Conservation (phyloP, 1,140 invertebrate genomes). For the Phenacoccus solenopsis region DNA sequence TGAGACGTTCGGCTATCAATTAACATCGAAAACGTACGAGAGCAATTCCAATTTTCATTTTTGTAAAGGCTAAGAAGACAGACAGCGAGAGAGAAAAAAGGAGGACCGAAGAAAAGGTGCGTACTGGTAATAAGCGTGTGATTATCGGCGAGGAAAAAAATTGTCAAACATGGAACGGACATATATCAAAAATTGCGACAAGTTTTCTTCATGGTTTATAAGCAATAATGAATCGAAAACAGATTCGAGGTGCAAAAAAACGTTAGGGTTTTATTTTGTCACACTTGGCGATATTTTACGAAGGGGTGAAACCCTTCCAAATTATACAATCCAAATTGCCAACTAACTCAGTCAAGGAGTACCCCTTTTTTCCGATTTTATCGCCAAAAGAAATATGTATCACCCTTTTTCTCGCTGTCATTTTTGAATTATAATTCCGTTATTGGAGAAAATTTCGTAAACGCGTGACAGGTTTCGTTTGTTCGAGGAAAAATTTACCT, state of each 20-base stretch:
- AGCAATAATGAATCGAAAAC: constrained; percentile 17
- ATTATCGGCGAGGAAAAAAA: constrained; percentile 6
- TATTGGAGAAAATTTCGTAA: neutral
- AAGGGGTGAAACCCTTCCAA: neutral
- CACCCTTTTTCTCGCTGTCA: constrained; percentile 5
- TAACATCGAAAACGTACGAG: neutral
- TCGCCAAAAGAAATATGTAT: constrained; percentile 16
- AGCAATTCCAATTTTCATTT: neutral
- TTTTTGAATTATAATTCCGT: constrained; percentile 14
- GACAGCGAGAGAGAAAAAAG: too few relatives aligned
- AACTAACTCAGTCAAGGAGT: constrained; percentile 7
- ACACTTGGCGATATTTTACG: constrained; percentile 14
- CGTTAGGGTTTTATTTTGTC: constrained; percentile 3
- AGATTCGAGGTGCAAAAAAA: constrained; percentile 13
- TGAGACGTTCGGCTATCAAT: neutral
- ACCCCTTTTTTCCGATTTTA: constrained; percentile 7
- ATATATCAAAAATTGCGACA: constrained; percentile 13
- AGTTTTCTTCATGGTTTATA: constrained; percentile 13
- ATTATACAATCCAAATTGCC: constrained; percentile 9
- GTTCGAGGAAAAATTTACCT: neutral
- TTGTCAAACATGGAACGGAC: constrained; percentile 7
- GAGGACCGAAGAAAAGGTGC: neutral
- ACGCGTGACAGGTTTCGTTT: neutral
- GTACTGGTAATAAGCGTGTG: constrained; percentile 6
- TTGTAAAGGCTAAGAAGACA: too few relatives aligned